Evolutionary conservation across 2,888 invertebrate species (phyloP), one percentile per base, ranked within the genome.

Genomic region (Pyrrhia umbra): DNA sequence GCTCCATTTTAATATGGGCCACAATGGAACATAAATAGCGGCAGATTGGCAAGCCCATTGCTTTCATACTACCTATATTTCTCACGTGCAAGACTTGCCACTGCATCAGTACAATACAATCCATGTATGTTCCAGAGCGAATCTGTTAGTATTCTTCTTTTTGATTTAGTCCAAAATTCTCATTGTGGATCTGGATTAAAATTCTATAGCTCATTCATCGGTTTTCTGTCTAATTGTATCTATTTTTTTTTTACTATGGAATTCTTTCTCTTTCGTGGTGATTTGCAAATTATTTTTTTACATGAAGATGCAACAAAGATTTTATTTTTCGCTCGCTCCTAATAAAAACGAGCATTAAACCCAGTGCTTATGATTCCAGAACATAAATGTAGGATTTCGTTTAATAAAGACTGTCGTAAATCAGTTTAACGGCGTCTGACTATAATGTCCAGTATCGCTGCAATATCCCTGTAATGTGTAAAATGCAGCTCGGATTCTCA

Each of bases 401-500:
- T 75, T 68, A 72, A 78, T 79, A 71, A 65, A 68, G 64, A 64
- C 56, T 58, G 60, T 59, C 62, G 64, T 82, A 82, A 77, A 82
- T 82, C 79, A 81, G 68, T 77, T 74, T 79, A 76, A 84, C 73
- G 71, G 64, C 61, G 75, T 69, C 72, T 75, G 80, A 76, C 75
- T 77, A 77, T 85, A 82, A 82, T 79, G 75, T 76, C 77, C 82
- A 79, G 72, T 84, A 85, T 82, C 81, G 79, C 74, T 64, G 74
- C 81, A 76, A 79, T 82, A 81, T 76, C 77, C 70, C 63, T 34
- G 64, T 71, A 75, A 82, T 80, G 77, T 80, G 77, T 72, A 55
- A 61, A 75, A 73, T 82, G 77, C 81, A 80, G 78, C 80, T 79
- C 71, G 70, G 71, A 76, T 69, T 76, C 77, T 68, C 74, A 72